A percentile compares a stretch with the other conserved stretches of the same genome.
These are phyloP conservation scores for Phocoena phocoena DNA, from an alignment of 2,113 vertebrate genomes.

Conservation along the genomic window DNA sequence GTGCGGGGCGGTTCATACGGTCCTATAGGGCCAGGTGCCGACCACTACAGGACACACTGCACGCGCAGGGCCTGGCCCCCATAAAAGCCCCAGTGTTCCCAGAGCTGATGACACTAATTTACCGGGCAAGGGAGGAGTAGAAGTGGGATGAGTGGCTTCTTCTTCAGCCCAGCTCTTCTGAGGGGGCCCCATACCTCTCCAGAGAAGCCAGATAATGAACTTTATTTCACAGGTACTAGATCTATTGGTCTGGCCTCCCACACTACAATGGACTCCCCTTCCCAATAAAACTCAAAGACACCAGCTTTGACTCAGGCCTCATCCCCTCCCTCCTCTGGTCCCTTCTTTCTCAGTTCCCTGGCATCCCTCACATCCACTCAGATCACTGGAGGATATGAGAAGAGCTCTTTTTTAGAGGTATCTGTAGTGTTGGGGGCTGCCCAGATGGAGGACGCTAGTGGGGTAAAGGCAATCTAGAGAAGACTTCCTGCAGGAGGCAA, in stretches of 20 bases:
- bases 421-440: not conserved
- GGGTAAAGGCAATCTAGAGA: not conserved
- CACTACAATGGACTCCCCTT: conserved; percentile 54
- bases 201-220: not conserved
- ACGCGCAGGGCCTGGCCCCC: not conserved
- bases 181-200: not conserved
- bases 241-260: conserved; percentile 38
- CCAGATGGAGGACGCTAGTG: not conserved
- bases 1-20: conserved; percentile 1
- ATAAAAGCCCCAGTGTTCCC: not conserved
- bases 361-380: not conserved
- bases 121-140: not conserved
- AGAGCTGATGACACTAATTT: conserved; percentile 43
- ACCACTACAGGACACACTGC: not conserved
- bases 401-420: conserved; percentile 20
- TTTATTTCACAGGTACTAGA: conserved; percentile 46
- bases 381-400: not conserved
- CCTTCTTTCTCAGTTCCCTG: not conserved
- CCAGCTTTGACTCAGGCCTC: conserved; percentile 29
- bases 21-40: conserved; percentile 38
- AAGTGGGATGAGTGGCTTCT: not conserved
- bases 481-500: not conserved
- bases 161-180: conserved; percentile 36
- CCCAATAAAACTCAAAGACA: conserved; percentile 73
- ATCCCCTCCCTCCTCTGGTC: not conserved